Percentiles rank a stretch among this genome's conserved stretches.
phyloP scores from a whole-genome alignment of 2,888 invertebrate species.

The Spilarctia lutea region DNA sequence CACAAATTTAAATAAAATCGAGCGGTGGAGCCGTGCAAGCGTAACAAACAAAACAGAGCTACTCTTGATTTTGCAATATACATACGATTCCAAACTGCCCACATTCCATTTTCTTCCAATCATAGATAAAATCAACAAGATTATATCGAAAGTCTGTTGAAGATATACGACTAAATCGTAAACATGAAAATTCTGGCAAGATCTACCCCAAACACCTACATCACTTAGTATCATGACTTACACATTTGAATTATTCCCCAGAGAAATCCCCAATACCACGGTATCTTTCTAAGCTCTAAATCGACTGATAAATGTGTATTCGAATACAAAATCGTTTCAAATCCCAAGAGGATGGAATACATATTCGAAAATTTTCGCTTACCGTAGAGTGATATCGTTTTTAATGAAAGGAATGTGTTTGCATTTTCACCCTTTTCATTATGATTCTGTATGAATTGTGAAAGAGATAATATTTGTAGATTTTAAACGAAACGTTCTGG shows the following conservation, averaged over 20 bases:
- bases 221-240: conserved; percentile 53
- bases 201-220: conserved; percentile 40
- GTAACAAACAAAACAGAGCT: too few relatives aligned
- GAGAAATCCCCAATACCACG: conserved; percentile 37
- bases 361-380: conserved; percentile 37
- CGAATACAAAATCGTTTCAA: conserved; percentile 46
- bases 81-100: neutral
- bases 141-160: neutral
- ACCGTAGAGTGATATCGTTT: conserved; percentile 39
- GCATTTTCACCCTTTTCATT: conserved; percentile 38
- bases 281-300: conserved; percentile 53
- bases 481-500: neutral
- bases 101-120: neutral
- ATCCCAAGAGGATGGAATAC: conserved; percentile 30
- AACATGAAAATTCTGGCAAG: neutral
- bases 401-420: conserved; percentile 38
- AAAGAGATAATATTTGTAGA: conserved; percentile 35
- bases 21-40: too few relatives aligned
- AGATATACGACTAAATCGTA: conserved; percentile 7
- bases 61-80: too few relatives aligned
- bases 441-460: conserved; percentile 36
- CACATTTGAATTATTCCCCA: conserved; percentile 47
- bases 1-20: too few relatives aligned
- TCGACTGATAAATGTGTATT: conserved; percentile 49
- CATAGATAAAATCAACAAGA: neutral